phyloP scores from a whole-genome alignment of 2,113 vertebrate species.

The Pithys albifrons region DNA sequence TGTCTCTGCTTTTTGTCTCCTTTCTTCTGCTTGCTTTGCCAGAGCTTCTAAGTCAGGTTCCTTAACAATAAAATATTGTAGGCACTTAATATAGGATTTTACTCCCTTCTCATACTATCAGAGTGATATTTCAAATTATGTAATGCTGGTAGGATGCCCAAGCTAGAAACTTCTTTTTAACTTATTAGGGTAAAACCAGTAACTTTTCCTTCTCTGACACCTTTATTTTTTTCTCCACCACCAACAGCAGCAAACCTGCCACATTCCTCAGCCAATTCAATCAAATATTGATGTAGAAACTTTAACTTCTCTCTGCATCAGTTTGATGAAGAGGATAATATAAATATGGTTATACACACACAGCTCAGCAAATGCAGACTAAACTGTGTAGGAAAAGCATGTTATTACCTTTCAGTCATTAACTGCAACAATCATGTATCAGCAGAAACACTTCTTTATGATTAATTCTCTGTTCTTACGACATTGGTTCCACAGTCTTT shows the following conservation, averaged over 20 bases:
- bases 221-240: not conserved
- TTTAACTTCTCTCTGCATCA: not conserved
- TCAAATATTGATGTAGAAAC: not conserved
- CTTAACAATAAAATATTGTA: conserved; percentile 60
- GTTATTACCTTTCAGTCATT: not conserved
- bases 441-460: not conserved
- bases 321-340: not conserved
- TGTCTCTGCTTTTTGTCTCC: conserved; percentile 81
- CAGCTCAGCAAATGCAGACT: not conserved
- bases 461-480: not conserved
- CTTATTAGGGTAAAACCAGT: not conserved
- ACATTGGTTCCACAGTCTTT: not conserved
- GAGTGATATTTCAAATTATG: not conserved
- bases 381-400: not conserved
- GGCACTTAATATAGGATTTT: not conserved
- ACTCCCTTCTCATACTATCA: not conserved
- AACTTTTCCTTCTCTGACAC: not conserved
- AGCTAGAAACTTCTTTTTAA: not conserved
- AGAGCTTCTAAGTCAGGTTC: conserved; percentile 81
- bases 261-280: not conserved
- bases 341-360: not conserved
- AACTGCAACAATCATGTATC: fast-evolving
- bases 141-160: not conserved
- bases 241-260: not conserved
- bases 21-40: conserved; percentile 76